A percentile compares a stretch with the other conserved stretches of the same genome.
Evolutionary conservation across 2,113 vertebrate species (phyloP).

Genomic region (Ibidorhyncha struthersii): DNA sequence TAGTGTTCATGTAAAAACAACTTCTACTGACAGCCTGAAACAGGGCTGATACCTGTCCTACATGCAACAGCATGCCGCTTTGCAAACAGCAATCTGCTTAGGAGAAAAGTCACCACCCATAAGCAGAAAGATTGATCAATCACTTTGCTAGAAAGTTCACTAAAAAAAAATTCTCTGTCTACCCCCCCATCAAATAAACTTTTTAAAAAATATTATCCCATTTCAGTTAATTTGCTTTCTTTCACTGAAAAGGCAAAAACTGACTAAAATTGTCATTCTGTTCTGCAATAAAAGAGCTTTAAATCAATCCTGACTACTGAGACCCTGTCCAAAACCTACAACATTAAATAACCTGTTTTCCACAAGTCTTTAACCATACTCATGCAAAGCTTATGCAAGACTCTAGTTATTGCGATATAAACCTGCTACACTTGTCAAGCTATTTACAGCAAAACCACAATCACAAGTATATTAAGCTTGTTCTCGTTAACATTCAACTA

Average conservation of each 20-base stretch:
- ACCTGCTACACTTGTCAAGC: neutral
- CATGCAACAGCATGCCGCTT: neutral
- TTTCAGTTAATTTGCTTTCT: neutral
- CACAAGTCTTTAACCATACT: neutral
- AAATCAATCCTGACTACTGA: neutral
- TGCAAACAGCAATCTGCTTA: rapidly evolving
- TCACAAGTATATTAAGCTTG: neutral
- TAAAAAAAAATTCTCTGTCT: neutral
- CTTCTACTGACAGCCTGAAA: neutral
- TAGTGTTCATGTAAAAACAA: neutral
- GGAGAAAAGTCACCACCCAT: neutral
- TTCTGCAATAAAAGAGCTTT: neutral
- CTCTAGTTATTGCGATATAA: neutral
- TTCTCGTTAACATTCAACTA: neutral
- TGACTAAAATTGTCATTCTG: neutral
- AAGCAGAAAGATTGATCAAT: neutral
- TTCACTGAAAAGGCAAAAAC: neutral
- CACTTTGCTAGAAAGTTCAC: neutral
- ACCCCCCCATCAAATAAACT: neutral
- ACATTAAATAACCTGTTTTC: neutral
- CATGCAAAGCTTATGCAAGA: neutral
- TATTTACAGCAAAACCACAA: neutral
- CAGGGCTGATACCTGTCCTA: neutral
- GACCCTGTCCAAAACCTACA: neutral
- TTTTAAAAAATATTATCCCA: neutral